These are phyloP conservation scores for Acrocephalus kingi DNA, from an alignment of 2,113 vertebrate genomes.

Conservation along the genomic window DNA sequence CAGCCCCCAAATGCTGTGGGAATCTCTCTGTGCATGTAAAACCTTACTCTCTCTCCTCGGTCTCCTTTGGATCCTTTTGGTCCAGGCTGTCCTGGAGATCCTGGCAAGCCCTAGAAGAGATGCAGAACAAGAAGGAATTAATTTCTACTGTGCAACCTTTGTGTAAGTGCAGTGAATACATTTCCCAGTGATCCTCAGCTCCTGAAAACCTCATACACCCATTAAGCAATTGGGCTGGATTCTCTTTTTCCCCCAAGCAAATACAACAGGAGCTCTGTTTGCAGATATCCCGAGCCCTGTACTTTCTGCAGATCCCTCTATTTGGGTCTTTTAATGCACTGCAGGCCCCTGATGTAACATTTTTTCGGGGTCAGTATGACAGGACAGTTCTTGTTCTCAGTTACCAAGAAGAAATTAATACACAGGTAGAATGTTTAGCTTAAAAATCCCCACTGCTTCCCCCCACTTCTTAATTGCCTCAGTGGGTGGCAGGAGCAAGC, in stretches of 20 bases:
- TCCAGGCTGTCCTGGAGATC: conserved; percentile 73
- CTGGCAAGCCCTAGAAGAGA: conserved; percentile 72
- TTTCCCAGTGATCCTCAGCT: background rate
- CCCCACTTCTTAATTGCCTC: conserved; percentile 26
- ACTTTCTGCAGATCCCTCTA: background rate
- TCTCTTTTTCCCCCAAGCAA: background rate
- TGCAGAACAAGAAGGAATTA: background rate
- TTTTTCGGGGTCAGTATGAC: background rate
- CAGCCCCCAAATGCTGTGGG: background rate
- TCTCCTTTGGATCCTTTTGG: conserved; percentile 79
- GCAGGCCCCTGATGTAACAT: background rate
- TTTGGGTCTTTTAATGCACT: background rate
- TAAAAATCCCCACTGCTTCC: background rate
- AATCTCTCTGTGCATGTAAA: background rate
- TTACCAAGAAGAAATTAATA: conserved; percentile 10
- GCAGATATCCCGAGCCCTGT: background rate
- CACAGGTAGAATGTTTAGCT: background rate
- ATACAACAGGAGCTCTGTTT: background rate
- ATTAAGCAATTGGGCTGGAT: background rate
- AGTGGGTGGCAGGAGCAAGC: conserved; percentile 39
- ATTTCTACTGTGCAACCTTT: background rate
- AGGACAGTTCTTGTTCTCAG: conserved; percentile 28
- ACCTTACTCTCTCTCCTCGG: conserved; percentile 77
- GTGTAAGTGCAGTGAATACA: background rate
- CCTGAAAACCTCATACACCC: background rate